Conservation (phyloP, 2,797 vertebrate species). For the Borostomias antarcticus region DNA sequence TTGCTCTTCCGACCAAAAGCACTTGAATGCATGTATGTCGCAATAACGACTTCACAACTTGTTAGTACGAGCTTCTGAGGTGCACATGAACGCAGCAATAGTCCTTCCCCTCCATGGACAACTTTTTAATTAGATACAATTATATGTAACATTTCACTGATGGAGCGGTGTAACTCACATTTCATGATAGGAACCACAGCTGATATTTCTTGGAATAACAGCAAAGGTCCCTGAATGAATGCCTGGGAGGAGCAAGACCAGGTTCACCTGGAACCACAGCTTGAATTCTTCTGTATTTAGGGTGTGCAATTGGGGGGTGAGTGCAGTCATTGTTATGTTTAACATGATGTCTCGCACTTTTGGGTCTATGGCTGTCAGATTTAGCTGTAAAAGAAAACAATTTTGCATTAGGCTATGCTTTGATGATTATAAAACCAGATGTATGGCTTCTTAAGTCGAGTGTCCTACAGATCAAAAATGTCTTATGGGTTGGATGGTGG, state of each 20-base stretch:
- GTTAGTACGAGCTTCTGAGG: too few species aligned
- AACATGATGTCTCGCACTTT: conserved; percentile 45
- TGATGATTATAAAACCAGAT: background rate
- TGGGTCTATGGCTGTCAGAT: conserved; percentile 39
- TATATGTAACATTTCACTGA: background rate
- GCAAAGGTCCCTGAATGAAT: conserved; percentile 42
- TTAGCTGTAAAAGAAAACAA: conserved; percentile 46
- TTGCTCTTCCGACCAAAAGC: too few species aligned
- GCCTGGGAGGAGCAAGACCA: conserved; percentile 53
- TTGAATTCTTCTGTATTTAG: conserved; percentile 35
- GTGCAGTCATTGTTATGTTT: conserved; percentile 50
- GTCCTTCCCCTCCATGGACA: too few species aligned
- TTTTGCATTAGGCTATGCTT: background rate
- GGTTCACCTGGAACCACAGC: conserved; percentile 61
- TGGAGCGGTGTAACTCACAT: conserved; percentile 50
- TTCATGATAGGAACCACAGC: conserved; percentile 58
- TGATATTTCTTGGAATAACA: conserved; percentile 55
- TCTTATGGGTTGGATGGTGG: too few species aligned
- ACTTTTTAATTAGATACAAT: background rate
- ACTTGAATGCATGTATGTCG: too few species aligned
- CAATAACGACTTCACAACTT: too few species aligned
- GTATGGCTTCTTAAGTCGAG: background rate
- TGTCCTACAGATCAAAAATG: background rate
- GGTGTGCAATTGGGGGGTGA: conserved; percentile 36
- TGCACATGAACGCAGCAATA: too few species aligned